These are phyloP conservation scores for Haliclona indistincta DNA, from an alignment of 37 sponge, comb jelly and placozoan genomes.

Conservation along the genomic window DNA sequence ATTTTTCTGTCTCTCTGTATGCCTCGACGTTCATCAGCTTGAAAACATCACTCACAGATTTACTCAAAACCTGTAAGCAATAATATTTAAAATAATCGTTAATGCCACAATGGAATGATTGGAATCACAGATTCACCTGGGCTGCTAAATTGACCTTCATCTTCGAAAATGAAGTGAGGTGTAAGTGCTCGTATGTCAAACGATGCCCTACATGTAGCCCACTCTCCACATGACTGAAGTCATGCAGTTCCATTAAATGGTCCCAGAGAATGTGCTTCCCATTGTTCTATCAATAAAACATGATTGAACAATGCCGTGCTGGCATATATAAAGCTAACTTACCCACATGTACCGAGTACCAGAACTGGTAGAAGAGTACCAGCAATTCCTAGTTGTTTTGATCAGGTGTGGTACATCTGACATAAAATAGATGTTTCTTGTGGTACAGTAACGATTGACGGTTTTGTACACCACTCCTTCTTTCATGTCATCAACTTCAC, in stretches of 20 bases:
- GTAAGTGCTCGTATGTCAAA: no score
- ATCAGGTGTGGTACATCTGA: slow-evolving; percentile 24
- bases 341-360: not conserved
- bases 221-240: no score
- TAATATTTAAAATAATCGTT: no score
- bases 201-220: no score
- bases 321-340: not conserved
- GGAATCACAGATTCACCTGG: no score
- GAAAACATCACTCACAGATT: slow-evolving; percentile 33
- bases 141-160: no score
- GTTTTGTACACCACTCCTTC: slow-evolving; percentile 15
- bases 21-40: not conserved
- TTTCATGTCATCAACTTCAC: not conserved
- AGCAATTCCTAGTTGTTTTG: slow-evolving; percentile 27
- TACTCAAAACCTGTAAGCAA: slow-evolving; percentile 46
- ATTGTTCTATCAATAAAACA: slow-evolving; percentile 14
- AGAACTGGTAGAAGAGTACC: slow-evolving; percentile 18
- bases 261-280: slow-evolving; percentile 26
- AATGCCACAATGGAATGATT: no score
- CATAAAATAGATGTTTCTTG: not conserved
- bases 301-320: not conserved
- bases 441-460: slow-evolving; percentile 14
- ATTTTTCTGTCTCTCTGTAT: slow-evolving; percentile 28
- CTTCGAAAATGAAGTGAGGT: no score
- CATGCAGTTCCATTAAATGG: slow-evolving; percentile 11